Evolutionary conservation across 2,797 vertebrate species (phyloP), one percentile per base, ranked within the genome.

Genomic region (Melanogrammus aeglefinus): DNA sequence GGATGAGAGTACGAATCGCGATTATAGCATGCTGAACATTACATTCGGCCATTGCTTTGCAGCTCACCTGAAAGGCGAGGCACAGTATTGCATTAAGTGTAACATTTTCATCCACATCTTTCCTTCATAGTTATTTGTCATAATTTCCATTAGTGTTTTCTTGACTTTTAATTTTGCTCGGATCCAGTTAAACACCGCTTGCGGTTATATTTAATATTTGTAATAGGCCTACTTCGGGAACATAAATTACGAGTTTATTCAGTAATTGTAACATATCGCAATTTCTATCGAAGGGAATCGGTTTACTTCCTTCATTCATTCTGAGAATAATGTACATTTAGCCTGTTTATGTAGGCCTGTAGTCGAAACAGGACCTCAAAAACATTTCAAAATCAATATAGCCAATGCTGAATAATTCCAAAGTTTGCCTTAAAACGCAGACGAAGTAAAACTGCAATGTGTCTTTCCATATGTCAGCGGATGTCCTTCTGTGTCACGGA

Each of bases 381-480:
- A 63, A 63, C 51, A 63, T 27, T 66, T 27, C 24, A 0, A 66
- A 66, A 66, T 27, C 8, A 66, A 66, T n/a, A 27, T 66, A 27
- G 0, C 16, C 29, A 29, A 27, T 31, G 29, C 24, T 24, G 29
- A 9, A 8, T 4, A 71, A 57, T 57, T 18, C 16, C 3, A 0
- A 57, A 7, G 47, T 18, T 57, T 4, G 41, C 2, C 12, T 44
- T 3, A 44, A 44, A 44, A 13, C 41, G 41, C 41, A 44, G 16
- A 44, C 21, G 1, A 0, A 18, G 2, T 9, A 2, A 21, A 36
- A 73, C 72, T 6, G 29, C 21, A 31, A 39, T 1, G 16, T 38
- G 57, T 7, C 75, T 39, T 41, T 41, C 75, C 63, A 76, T 70
- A 76, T 70, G 63, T 29, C 24, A 6, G 57, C 21, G 57, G 57